Evolutionary conservation across 2,888 invertebrate species (phyloP), one percentile per base, ranked within the genome.

Genomic region (Drosophila quinaria): DNA sequence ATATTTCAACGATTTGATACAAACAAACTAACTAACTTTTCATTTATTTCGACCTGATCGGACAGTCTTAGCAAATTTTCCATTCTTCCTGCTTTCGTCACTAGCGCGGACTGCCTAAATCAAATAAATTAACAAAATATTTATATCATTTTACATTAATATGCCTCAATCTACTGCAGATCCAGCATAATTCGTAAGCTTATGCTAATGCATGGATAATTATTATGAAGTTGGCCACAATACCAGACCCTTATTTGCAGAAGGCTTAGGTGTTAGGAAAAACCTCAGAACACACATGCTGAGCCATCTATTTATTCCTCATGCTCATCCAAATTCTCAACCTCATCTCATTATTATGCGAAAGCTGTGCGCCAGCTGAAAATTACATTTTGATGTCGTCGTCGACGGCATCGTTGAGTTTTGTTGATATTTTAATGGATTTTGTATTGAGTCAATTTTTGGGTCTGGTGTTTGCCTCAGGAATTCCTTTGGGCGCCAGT

Each of bases 391-490:
- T 83, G 88, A 87, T 83, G 88, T 83, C 86, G 80, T 84, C 63
- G 51, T 70, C 39, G 77, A 37, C 59, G 55, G 59, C 84, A 71
- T 78, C 85, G 76, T 74, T 72, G 74, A 69, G 70, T 87, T 83
- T 82, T 88, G 82, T 85, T 83, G 83, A 85, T 83, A 82, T 83
- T 85, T 83, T 83, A 83, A 83, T 83, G 88, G 83, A 82, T 83
- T 83, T 82, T 88, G 72, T 82, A 83, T 83, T 82, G 88, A 87
- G 86, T 69, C 74, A 68, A 70, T 69, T 76, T 87, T 54, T 44
- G 65, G 52, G 29, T 69, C 42, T 66, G 25, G 11, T 25, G 41
- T 55, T 41, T 31, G 44, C 56, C 47, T 44, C 29, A 8, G 33
- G 44, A 64, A 59, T 70, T 51, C 59, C 80, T 71, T 70, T 3